phyloP scores from a whole-genome alignment of 1,140 invertebrate species.

The Scaptomyza hsui region DNA sequence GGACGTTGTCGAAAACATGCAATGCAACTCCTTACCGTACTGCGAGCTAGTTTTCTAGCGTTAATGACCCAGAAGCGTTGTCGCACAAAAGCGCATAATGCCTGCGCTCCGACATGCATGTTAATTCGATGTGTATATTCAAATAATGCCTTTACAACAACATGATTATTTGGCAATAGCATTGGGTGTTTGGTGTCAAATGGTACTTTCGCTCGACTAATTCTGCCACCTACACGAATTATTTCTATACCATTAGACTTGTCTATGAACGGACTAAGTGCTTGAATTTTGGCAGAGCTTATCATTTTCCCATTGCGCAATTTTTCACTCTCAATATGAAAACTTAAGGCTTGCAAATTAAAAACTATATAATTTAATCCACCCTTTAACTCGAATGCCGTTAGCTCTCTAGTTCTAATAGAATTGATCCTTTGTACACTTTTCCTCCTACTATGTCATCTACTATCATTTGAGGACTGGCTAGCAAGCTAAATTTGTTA shows the following conservation, averaged over 20 bases:
- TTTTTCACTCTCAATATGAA: conserved; percentile 3
- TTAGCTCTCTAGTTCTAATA: conserved; percentile 1
- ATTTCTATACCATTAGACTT: conserved; percentile 4
- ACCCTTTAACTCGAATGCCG: conserved; percentile 10
- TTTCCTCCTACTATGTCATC: not conserved
- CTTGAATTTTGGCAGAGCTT: conserved; percentile 12
- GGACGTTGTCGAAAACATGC: conserved; percentile 13
- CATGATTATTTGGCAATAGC: conserved; percentile 6
- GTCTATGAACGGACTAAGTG: conserved; percentile 1
- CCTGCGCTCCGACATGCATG: conserved; percentile 18
- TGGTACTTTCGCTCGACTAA: conserved; percentile 10
- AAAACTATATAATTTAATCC: conserved; percentile 14
- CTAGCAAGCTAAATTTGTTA: conserved; percentile 10
- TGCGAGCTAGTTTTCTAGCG: conserved; percentile 22
- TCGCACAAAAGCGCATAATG: conserved; percentile 15
- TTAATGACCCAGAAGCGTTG: no score
- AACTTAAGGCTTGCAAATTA: conserved; percentile 13
- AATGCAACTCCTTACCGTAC: conserved; percentile 11
- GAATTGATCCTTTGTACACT: conserved; percentile 1
- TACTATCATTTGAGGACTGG: not conserved
- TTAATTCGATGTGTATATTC: conserved; percentile 12
- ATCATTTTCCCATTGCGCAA: not conserved
- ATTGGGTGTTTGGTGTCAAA: conserved; percentile 1
- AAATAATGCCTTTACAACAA: no score
- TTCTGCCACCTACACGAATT: conserved; percentile 18